phyloP scores from a whole-genome alignment of 2,113 vertebrate genomes.

The Sinocyclocheilus maitianheensis region DNA sequence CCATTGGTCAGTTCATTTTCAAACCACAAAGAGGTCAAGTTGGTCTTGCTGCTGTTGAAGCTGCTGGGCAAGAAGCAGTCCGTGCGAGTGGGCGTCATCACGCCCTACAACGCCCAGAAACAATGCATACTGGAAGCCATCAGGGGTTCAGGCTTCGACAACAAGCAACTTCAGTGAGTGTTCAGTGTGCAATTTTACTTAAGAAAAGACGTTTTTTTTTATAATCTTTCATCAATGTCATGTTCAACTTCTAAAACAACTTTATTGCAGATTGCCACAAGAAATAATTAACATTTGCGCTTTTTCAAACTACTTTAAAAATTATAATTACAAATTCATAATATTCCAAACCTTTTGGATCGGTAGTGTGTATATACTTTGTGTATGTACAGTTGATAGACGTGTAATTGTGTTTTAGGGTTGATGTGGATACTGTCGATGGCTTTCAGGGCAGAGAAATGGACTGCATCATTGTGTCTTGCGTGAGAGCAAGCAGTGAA shows the following conservation, averaged over 20 bases:
- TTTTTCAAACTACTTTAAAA: background rate
- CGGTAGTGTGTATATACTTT: no score
- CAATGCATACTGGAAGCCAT: constrained; percentile 66
- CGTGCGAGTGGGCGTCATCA: constrained; percentile 79
- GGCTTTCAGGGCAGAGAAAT: constrained; percentile 87
- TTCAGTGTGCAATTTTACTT: background rate
- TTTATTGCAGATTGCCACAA: background rate
- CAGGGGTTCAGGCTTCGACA: background rate
- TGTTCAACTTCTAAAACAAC: background rate
- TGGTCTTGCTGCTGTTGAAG: constrained; percentile 80
- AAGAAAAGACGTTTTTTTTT: background rate
- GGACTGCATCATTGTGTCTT: constrained; percentile 86
- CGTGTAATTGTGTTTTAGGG: constrained; percentile 61
- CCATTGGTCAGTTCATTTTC: constrained; percentile 76
- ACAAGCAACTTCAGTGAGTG: constrained; percentile 20
- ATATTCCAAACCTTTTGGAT: background rate
- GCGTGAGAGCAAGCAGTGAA: constrained; percentile 77
- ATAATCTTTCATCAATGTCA: background rate
- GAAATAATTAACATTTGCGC: background rate
- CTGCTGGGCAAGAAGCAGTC: constrained; percentile 73
- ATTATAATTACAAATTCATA: background rate
- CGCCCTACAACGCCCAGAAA: constrained; percentile 87
- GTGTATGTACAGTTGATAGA: background rate
- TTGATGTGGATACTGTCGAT: constrained; percentile 86
- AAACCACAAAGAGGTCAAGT: constrained; percentile 80